Evolutionary conservation across 2,113 vertebrate genomes (phyloP).

Genomic region (Synchiropus splendidus): DNA sequence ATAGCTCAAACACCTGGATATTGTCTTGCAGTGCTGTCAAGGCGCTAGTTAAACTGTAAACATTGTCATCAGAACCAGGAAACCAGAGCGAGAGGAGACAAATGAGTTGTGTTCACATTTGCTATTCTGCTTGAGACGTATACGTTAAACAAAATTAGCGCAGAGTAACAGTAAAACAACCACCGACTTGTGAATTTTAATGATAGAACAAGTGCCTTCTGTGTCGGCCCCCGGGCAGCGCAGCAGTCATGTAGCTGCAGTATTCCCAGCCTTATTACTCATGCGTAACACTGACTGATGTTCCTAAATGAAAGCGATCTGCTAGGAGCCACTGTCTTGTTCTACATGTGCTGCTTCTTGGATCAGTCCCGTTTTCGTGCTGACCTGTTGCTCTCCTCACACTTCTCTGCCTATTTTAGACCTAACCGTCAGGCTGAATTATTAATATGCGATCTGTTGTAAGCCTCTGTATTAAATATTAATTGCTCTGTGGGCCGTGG

Average conservation of each 20-base stretch:
- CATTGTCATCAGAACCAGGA: no score
- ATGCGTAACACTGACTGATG: conserved; percentile 40
- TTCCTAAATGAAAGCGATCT: conserved; percentile 27
- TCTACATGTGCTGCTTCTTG: conserved; percentile 5
- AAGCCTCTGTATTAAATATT: conserved; percentile 61
- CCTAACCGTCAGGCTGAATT: conserved; percentile 55
- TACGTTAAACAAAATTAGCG: conserved; percentile 13
- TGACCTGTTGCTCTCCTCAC: conserved; percentile 49
- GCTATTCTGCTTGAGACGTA: not conserved
- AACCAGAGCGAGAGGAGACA: no score
- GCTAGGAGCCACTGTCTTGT: conserved; percentile 11
- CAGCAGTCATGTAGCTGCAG: conserved; percentile 16
- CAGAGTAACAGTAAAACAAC: conserved; percentile 18
- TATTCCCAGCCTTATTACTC: conserved; percentile 48
- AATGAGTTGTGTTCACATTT: no score
- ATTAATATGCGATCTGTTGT: conserved; percentile 60
- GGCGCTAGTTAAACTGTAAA: conserved; percentile 22
- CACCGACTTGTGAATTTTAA: conserved; percentile 36
- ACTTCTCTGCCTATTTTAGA: conserved; percentile 52
- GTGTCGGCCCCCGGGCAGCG: conserved; percentile 23
- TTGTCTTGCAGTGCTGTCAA: conserved; percentile 7
- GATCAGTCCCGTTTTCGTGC: conserved; percentile 14
- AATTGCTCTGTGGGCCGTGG: conserved; percentile 44
- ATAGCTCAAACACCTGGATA: conserved; percentile 24
- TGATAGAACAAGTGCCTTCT: conserved; percentile 40